These are phyloP conservation scores for Ametastegia equiseti DNA, from an alignment of 2,888 invertebrate species.

Conservation along the genomic window DNA sequence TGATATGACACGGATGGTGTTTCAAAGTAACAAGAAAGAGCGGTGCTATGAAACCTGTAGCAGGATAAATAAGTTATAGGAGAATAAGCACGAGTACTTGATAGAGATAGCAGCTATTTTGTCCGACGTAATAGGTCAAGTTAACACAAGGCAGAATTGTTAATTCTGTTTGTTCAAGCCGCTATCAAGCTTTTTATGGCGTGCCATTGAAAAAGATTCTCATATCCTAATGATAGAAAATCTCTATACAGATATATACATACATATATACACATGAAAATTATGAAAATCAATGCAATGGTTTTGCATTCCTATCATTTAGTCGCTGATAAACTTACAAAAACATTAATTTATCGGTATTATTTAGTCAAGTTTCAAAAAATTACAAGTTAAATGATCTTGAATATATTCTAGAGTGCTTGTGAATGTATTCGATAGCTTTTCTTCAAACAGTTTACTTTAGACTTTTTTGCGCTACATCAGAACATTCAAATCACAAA, in stretches of 20 bases:
- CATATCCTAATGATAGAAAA: conserved; percentile 1
- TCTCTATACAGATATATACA: conserved; percentile 16
- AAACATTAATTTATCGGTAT: conserved; percentile 49
- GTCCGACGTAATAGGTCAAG: conserved; percentile 3
- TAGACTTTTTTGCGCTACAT: background rate
- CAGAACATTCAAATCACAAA: background rate
- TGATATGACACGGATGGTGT: conserved; percentile 3
- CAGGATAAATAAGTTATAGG: conserved; percentile 18
- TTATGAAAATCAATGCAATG: conserved; percentile 52
- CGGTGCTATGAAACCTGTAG: conserved; percentile 29
- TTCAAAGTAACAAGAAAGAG: background rate
- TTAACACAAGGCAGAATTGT: conserved; percentile 45
- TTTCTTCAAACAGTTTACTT: background rate
- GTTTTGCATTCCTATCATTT: conserved; percentile 48
- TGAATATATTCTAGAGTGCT: conserved; percentile 37
- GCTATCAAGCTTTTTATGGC: conserved; percentile 50
- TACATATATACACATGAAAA: conserved; percentile 38
- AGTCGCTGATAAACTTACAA: conserved; percentile 49
- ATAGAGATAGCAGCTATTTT: conserved; percentile 23
- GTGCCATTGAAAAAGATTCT: conserved; percentile 45
- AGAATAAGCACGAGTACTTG: conserved; percentile 29
- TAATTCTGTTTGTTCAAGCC: conserved; percentile 49
- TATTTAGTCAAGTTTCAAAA: conserved; percentile 45
- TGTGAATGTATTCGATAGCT: conserved; percentile 5
- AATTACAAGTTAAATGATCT: conserved; percentile 45